phyloP scores from a whole-genome alignment of 2,888 invertebrate genomes.

The Eristalinus aeneus region DNA sequence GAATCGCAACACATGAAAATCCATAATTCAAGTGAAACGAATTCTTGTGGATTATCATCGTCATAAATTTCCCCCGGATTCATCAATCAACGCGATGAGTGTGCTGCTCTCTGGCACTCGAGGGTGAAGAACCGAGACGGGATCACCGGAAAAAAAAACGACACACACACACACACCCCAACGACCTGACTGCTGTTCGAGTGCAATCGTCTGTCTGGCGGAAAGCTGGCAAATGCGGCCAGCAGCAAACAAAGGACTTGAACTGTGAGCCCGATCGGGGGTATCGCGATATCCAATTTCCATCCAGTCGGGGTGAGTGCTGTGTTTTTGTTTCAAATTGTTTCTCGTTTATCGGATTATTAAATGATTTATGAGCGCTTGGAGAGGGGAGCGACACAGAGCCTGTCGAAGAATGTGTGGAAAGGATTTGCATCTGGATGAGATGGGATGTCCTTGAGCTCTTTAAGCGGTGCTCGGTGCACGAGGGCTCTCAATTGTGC shows the following conservation, averaged over 20 bases:
- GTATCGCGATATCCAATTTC: slow-evolving; percentile 26
- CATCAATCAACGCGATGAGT: slow-evolving; percentile 39
- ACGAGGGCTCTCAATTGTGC: too few relatives aligned
- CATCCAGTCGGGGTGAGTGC: neutral
- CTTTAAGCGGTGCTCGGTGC: neutral
- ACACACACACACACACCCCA: neutral
- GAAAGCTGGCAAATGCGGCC: neutral
- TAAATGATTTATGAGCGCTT: slow-evolving; percentile 15
- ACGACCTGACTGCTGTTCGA: slow-evolving; percentile 4
- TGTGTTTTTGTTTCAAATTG: neutral
- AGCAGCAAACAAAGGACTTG: neutral
- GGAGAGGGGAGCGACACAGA: neutral
- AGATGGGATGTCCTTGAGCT: neutral
- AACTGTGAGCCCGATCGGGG: neutral
- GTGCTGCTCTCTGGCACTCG: neutral
- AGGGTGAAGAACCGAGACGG: slow-evolving; percentile 6
- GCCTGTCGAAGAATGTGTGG: neutral
- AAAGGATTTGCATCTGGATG: neutral
- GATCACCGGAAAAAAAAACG: neutral
- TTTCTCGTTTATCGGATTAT: slow-evolving; percentile 9
- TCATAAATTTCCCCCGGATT: slow-evolving; percentile 47
- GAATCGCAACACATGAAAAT: neutral
- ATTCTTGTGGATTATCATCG: slow-evolving; percentile 20
- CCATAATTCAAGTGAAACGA: slow-evolving; percentile 2
- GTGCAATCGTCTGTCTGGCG: slow-evolving; percentile 32